Conservation (phyloP, 2,113 vertebrate species). For the Apodemus speciosus region DNA sequence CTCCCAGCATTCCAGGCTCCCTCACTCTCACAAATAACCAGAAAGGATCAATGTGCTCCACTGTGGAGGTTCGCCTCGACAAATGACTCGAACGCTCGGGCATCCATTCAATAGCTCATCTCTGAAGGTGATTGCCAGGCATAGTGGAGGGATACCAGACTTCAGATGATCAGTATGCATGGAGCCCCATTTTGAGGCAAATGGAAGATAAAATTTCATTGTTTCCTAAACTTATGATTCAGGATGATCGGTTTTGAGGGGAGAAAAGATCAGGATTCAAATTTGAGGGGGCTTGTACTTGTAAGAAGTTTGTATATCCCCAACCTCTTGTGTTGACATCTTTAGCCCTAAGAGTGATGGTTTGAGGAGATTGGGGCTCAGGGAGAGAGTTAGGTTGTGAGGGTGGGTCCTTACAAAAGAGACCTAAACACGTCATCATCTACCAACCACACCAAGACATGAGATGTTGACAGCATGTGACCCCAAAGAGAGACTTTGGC, state of each 20-base stretch:
- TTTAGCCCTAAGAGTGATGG: neutral
- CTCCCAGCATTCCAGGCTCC: neutral
- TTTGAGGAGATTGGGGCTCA: rapidly evolving
- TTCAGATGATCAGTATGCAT: neutral
- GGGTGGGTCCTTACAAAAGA: neutral
- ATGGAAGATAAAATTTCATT: neutral
- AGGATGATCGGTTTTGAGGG: neutral
- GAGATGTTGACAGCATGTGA: neutral
- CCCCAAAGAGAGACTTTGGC: neutral
- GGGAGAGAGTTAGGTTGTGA: neutral
- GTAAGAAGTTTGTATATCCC: neutral
- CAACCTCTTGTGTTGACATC: neutral
- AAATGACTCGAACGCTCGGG: rapidly evolving
- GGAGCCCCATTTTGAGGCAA: neutral
- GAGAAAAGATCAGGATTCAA: neutral
- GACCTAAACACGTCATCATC: neutral
- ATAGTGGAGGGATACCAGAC: neutral
- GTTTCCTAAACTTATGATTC: neutral
- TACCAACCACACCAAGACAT: neutral
- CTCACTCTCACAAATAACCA: neutral
- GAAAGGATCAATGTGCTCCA: neutral
- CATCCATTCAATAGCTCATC: neutral
- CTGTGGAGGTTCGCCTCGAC: rapidly evolving
- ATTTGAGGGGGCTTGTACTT: neutral
- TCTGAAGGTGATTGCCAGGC: neutral